Base-by-base conservation (phyloP, 2,888 invertebrate species). In the Pocota personata region DNA sequence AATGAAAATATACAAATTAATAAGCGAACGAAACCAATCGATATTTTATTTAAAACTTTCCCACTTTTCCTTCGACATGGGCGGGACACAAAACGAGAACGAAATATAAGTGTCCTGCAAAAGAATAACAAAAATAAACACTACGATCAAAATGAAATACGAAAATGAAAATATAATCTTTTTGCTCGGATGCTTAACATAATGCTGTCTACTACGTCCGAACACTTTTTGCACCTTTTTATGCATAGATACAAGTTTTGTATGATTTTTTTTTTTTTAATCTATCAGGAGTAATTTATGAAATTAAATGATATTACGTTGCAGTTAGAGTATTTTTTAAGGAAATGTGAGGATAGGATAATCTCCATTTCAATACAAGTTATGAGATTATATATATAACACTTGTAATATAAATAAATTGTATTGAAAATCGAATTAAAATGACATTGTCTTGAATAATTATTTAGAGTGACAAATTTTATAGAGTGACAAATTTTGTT, bases 171-270 rank as follows among this genome's bases (percentile, higher is more conserved):
- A 84, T 75, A 58, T 84, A 82, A 80, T 86, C 87, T 88, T 88
- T 89, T 90, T 90, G 90, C 90, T 90, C 90, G 90, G 89, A 89
- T 89, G 89, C 90, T 90, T 89, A 88, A 89, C 88, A 90, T 90
- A 91, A 91, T 92, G 91, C 92, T 91, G 92, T 92, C 91, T 92
- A 91, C 89, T 76, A 72, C 76, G 71, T 80, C 76, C 71, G 73
- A 66, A 80, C 72, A 82, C 67, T 86, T 82, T 82, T 82, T 86
- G 84, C 80, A 80, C 80, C 60, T 75, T 66, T 80, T 76, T 72
- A 76, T 64, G 80, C 75, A 84, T 82, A 82, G 76, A 76, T 67
- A 69, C 57, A 64, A 57, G 37, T 64, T 69, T 60, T 62, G 40
- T 62, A 55, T 30, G 3, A 24, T 10, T 40, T 55, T 50, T 73